These are phyloP conservation scores for Mormyrus lacerda DNA, from an alignment of 2,113 vertebrate genomes.

Conservation along the genomic window DNA sequence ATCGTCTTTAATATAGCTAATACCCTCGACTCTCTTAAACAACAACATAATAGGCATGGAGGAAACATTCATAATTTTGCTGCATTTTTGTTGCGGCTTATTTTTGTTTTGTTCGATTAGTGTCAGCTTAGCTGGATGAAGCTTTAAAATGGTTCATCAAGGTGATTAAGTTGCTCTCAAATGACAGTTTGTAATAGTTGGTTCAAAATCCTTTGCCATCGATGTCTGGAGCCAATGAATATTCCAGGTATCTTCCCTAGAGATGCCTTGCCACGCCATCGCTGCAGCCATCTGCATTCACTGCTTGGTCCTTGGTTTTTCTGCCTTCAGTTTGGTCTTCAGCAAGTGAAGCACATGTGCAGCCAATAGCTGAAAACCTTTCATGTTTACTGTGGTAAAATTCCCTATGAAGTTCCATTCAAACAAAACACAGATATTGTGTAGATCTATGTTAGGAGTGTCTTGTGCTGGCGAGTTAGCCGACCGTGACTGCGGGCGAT, in stretches of 20 bases:
- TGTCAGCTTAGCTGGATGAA: background rate
- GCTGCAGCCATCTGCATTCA: background rate
- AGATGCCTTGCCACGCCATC: background rate
- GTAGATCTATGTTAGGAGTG: background rate
- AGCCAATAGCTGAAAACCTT: background rate
- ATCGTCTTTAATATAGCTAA: background rate
- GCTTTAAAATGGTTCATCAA: background rate
- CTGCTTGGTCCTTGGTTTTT: background rate
- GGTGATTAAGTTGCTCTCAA: background rate
- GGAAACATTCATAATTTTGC: background rate
- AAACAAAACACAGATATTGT: background rate
- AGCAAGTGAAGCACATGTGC: background rate
- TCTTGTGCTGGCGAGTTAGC: background rate
- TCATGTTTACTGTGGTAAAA: background rate
- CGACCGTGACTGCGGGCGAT: background rate
- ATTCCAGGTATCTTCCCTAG: background rate
- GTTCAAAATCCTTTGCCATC: background rate
- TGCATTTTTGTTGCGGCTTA: background rate
- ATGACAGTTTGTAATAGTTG: background rate
- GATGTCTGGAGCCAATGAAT: background rate
- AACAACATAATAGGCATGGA: background rate
- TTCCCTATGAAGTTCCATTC: background rate
- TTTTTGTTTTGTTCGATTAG: background rate
- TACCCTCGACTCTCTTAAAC: background rate
- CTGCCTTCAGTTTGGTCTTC: background rate